phyloP scores from a whole-genome alignment of 2,888 invertebrate species.

The Erebia epiphron region DNA sequence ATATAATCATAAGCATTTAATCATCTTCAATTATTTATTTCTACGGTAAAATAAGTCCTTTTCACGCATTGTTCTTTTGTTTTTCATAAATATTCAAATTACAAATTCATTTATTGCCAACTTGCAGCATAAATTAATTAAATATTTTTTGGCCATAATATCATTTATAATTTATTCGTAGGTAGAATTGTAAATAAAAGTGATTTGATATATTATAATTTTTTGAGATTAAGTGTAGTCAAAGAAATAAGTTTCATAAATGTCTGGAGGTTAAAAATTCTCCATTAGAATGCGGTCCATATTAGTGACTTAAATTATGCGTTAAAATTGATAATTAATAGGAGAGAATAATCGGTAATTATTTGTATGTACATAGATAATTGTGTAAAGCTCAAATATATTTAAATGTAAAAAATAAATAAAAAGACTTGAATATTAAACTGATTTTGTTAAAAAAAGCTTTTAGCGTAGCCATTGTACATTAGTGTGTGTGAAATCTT shows the following conservation, averaged over 20 bases:
- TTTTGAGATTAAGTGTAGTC: constrained; percentile 17
- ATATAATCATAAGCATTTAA: too few relatives aligned
- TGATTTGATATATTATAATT: constrained; percentile 1
- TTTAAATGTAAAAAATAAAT: constrained; percentile 63
- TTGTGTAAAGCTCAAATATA: constrained; percentile 78
- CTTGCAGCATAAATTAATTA: too few relatives aligned
- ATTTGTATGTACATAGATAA: constrained; percentile 68
- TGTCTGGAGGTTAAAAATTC: constrained; percentile 32
- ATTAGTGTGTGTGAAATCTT: constrained; percentile 60
- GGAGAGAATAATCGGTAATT: constrained; percentile 58
- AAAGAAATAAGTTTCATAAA: constrained; percentile 20
- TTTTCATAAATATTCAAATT: too few relatives aligned
- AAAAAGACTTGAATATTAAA: constrained; percentile 76
- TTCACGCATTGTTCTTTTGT: too few relatives aligned
- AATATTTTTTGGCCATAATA: too few relatives aligned
- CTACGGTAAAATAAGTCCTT: too few relatives aligned
- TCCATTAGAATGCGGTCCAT: constrained; percentile 80
- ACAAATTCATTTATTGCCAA: too few relatives aligned
- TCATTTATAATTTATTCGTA: too few relatives aligned
- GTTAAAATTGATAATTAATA: constrained; percentile 74
- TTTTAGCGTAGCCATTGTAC: constrained; percentile 70
- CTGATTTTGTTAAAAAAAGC: constrained; percentile 64
- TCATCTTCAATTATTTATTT: too few relatives aligned
- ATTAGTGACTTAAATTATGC: constrained; percentile 81
- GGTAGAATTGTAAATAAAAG: background rate